phyloP scores from a whole-genome alignment of 2,888 invertebrate genomes.

The Brachyopa scutellaris region DNA sequence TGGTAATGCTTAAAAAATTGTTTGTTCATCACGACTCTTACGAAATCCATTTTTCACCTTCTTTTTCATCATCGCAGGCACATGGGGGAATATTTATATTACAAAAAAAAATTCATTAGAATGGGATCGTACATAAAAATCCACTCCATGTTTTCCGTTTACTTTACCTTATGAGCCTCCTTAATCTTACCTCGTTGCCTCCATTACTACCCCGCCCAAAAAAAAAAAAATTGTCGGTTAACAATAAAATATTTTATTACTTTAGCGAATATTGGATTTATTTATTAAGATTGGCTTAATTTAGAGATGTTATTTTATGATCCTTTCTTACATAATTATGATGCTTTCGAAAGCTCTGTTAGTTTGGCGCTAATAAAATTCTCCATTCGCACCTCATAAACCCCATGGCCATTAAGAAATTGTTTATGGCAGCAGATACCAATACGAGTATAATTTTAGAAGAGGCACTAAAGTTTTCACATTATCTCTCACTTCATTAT shows the following conservation, averaged over 20 bases:
- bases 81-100: no score
- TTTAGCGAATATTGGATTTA: constrained; percentile 22
- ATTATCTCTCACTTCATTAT: constrained; percentile 54
- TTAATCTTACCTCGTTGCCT: no score
- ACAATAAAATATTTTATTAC: constrained; percentile 5
- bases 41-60: no score
- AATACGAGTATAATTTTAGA: no score
- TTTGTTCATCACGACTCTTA: no score
- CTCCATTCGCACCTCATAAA: constrained; percentile 65
- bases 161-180: no score
- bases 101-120: no score
- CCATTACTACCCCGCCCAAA: no score
- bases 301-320: constrained; percentile 29
- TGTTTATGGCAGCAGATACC: constrained; percentile 54
- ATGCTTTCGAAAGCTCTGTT: constrained; percentile 13
- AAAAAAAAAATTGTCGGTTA: not conserved
- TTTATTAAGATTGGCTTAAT: constrained; percentile 24
- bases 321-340: constrained; percentile 4
- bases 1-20: no score
- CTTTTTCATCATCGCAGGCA: no score
- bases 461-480: constrained; percentile 57
- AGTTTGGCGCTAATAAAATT: constrained; percentile 37
- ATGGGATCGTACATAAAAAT: no score
- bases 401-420: constrained; percentile 31
- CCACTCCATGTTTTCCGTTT: no score